Conservation (phyloP, 2,797 vertebrate genomes). For the Leucoraja ocellata region DNA sequence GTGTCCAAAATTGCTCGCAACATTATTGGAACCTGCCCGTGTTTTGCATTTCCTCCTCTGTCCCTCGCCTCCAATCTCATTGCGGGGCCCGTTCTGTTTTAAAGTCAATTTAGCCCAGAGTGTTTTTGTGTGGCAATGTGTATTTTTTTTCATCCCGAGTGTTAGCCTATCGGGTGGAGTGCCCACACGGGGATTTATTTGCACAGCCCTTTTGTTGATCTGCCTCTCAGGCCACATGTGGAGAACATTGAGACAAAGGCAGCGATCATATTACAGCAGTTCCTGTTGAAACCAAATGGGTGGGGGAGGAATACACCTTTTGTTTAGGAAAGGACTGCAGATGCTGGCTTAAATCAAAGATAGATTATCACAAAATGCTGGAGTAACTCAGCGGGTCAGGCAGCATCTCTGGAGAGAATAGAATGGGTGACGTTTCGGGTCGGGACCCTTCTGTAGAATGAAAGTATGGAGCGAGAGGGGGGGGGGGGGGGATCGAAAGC, state of each 20-base stretch:
- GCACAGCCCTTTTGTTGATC: constrained; percentile 8
- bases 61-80: neutral
- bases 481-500: too few relatives aligned
- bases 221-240: neutral
- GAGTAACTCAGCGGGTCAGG: too few relatives aligned
- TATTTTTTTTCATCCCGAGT: neutral
- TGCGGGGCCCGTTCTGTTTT: neutral
- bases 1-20: too few relatives aligned
- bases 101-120: neutral
- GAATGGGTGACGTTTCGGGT: too few relatives aligned
- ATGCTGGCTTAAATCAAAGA: too few relatives aligned
- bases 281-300: neutral
- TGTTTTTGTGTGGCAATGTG: neutral
- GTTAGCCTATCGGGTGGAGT: neutral
- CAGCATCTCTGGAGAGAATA: too few relatives aligned
- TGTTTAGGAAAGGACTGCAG: too few relatives aligned
- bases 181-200: neutral
- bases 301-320: too few relatives aligned
- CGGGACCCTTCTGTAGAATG: too few relatives aligned
- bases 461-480: too few relatives aligned
- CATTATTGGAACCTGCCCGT: too few relatives aligned
- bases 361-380: too few relatives aligned
- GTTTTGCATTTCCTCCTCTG: neutral
- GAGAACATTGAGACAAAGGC: neutral
- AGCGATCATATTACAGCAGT: neutral